Conservation (phyloP, 2,888 invertebrate genomes). For the Cephus pulcher region DNA sequence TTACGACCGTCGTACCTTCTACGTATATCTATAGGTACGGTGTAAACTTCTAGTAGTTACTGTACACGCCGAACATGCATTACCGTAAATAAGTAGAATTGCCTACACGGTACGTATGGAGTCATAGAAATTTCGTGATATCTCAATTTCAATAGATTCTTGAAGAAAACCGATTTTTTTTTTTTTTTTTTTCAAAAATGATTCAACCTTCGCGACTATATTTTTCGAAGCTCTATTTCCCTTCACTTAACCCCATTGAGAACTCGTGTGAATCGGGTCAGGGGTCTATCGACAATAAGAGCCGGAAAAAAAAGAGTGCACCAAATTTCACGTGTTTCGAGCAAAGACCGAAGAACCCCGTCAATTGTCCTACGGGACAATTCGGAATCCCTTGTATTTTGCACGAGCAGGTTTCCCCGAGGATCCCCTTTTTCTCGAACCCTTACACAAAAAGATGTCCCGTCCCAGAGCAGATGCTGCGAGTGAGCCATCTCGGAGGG, state of each 20-base stretch:
- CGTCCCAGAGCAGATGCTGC: background rate
- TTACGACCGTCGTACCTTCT: background rate
- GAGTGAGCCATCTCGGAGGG: background rate
- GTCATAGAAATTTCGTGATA: background rate
- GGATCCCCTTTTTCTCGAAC: background rate
- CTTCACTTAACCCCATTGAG: background rate
- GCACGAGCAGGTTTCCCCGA: background rate
- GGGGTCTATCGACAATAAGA: background rate
- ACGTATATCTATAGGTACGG: background rate
- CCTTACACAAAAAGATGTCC: background rate
- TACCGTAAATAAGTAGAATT: background rate
- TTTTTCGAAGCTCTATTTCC: background rate
- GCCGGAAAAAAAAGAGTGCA: background rate
- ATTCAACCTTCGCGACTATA: background rate
- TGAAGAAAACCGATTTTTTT: background rate
- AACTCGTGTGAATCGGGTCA: background rate
- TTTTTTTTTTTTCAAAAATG: background rate
- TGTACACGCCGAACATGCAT: background rate
- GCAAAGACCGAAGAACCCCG: background rate
- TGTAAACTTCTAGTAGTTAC: background rate
- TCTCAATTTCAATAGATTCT: background rate
- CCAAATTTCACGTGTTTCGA: background rate
- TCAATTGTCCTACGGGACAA: background rate
- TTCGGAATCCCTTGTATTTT: background rate
- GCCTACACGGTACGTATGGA: background rate